These are phyloP conservation scores for Coleophora flavipennella DNA, from an alignment of 2,888 invertebrate species.

Conservation along the genomic window DNA sequence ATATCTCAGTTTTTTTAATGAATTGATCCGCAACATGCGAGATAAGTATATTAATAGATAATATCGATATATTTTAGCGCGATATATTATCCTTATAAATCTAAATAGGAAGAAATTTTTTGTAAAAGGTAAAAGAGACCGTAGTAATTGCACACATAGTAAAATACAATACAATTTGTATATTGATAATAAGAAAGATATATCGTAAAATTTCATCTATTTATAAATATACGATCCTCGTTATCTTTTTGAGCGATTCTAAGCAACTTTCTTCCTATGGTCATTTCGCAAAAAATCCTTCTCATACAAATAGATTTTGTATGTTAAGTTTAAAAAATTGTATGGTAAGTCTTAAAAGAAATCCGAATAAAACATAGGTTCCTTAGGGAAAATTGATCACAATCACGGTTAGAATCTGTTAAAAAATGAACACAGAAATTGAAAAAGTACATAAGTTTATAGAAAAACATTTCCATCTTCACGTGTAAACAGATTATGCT, in stretches of 20 bases:
- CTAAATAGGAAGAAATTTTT: conserved; percentile 64
- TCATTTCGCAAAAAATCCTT: no score
- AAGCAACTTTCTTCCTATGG: no score
- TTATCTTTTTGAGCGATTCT: no score
- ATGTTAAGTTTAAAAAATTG: no score
- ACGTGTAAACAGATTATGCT: conserved; percentile 8
- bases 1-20: conserved; percentile 60
- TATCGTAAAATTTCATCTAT: no score
- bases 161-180: conserved; percentile 28
- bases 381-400: no score
- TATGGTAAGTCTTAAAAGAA: no score
- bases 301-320: no score
- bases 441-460: conserved; percentile 7
- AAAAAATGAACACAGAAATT: no score
- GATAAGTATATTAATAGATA: conserved; percentile 26
- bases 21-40: conserved; percentile 32
- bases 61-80: conserved; percentile 47
- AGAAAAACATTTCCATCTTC: conserved; percentile 4
- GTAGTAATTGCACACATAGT: conserved; percentile 63
- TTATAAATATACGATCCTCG: no score
- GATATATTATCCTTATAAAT: conserved; percentile 55
- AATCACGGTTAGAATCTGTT: no score
- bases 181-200: background rate
- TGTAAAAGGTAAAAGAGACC: conserved; percentile 51
- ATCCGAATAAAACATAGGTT: no score